Evolutionary conservation across 1,140 invertebrate species (phyloP), one percentile per base, ranked within the genome.

Genomic region (Sipha flava): DNA sequence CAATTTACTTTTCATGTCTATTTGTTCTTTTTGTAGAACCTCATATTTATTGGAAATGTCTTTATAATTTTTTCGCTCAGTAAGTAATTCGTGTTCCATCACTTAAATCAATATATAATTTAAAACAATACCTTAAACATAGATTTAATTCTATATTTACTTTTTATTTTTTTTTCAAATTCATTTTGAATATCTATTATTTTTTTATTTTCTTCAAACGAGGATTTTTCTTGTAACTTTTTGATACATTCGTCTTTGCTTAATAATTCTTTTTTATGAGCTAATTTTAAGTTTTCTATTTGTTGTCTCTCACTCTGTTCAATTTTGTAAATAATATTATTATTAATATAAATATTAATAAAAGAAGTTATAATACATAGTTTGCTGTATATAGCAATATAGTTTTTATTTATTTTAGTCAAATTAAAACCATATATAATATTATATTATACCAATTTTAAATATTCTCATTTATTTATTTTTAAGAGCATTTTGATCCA

Each of bases 11-110:
- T 94, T 94, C 68, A 90, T 91, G 0, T 92, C 88, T 0, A 93
- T 91, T 82, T 92, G 92, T 83, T 94, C 92, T 84, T 94, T 92
- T 83, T 92, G 90, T n/a, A 96, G 85, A 80, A 92, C 87, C 83
- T 94, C 93, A 85, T 94, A 93, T 84, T 93, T 94, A 3, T 88
- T 87, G 34, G 92, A 94, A 9, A 95, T 86, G 82, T 94, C 93
- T 81, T 93, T 91, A 84, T 92, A 92, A 81, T 93, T 91, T 80
- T 91, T 89, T 79, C 89, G 89, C 83, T 91, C 91, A 26, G 87
- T 87, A 45, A 87, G 87, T 43, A 94, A 82, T 49, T 90, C 88
- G 81, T 88, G 86, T 85, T 93, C 90, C 81, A 93, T 84, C 84
- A 89, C 92, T 92, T 47, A 73, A 81, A 37, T 10, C 1, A 64